Conservation (phyloP, 2,797 vertebrate species). For the Eidolon dupreanum region DNA sequence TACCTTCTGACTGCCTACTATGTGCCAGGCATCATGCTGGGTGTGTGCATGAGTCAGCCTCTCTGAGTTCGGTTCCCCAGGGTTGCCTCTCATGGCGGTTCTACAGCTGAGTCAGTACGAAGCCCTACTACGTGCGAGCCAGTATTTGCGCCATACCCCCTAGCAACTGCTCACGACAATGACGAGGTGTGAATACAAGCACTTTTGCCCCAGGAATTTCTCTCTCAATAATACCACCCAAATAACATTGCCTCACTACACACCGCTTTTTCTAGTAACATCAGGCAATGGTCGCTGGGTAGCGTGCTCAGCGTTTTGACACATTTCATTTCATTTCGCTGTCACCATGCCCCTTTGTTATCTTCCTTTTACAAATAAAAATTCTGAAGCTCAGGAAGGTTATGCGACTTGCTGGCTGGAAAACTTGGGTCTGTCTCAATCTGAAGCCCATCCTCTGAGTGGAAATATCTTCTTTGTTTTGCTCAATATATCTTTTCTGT, state of each 20-base stretch:
- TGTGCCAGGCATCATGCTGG: neutral
- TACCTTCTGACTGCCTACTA: neutral
- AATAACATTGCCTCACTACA: neutral
- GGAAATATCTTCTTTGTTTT: neutral
- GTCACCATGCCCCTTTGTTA: neutral
- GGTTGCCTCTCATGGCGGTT: neutral
- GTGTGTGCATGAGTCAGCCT: neutral
- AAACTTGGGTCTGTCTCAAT: neutral
- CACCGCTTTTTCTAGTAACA: neutral
- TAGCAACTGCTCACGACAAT: neutral
- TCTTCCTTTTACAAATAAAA: constrained; percentile 67
- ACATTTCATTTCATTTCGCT: neutral
- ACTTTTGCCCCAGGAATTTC: neutral
- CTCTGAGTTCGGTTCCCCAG: neutral
- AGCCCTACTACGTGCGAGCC: neutral
- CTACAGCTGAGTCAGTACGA: neutral
- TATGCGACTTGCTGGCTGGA: neutral
- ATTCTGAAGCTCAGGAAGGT: neutral
- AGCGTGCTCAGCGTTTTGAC: neutral
- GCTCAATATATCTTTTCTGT: neutral
- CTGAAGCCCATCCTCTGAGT: neutral
- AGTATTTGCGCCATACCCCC: rapidly evolving
- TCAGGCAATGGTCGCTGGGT: neutral
- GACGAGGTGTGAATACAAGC: neutral
- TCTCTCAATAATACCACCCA: neutral